Base-by-base conservation (phyloP, 2,113 vertebrate species). In the Thunnus maccoyii region DNA sequence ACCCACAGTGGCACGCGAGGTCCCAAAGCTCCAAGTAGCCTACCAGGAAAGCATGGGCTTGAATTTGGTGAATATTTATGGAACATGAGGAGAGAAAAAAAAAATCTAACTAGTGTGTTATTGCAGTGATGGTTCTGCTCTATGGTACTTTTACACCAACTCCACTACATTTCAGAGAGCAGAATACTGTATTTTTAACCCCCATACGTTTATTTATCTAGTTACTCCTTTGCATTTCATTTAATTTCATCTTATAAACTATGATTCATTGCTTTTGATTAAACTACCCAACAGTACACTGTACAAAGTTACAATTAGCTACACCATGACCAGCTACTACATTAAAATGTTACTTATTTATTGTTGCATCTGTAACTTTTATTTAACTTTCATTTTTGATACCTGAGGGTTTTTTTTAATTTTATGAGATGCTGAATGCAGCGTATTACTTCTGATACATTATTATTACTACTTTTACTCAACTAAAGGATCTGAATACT, bases 1-100 rank as follows among this genome's bases (percentile, higher is more conserved):
- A 16, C 41, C 62, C 72, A 57, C 80, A 85, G 52, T 58, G 85
- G 76, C 88, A 86, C 73, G 74, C 75, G 80, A 88, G 62, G 46
- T 3, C 20, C 20, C 55, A 67, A 83, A 86, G 10, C 22, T 58
- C 20, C 2, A 41, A 41, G 36, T 2, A 30, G 12, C 14, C 14
- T 14, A 54, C 17, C 3, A 44, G 7, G 17, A 61, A 41, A 63
- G 27, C 17, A 44, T 3, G 36, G 68, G 48, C 50, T 27, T 41
- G 36, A 41, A 41, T 41, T 41, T 41, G 36, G 36, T 7, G 27
- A 30, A 30, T 30, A 30, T 30, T 30, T 30, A 30, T 3, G 36
- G 7, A 8, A 41, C 36, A 41, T 8, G 9, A 41, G 8, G 36
- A 41, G 9, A 41, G 7, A 36, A 32, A 36, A 36, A 41, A 41